These are phyloP conservation scores for Pyxicephalus adspersus DNA, from an alignment of 2,113 vertebrate species.

Conservation along the genomic window DNA sequence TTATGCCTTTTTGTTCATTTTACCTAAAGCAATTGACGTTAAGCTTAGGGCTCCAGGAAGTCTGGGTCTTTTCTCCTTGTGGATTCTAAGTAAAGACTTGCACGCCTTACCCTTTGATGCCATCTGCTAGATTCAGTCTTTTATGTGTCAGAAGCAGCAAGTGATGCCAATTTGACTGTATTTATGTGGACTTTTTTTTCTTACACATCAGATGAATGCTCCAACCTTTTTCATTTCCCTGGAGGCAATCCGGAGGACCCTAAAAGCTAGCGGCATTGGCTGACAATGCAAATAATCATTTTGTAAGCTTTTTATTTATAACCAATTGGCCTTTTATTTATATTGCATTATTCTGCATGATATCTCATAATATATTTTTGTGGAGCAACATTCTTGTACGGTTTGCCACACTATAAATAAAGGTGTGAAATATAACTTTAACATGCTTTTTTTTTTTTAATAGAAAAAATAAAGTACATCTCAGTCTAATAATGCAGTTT, in stretches of 20 bases:
- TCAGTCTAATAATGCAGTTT: too few species aligned
- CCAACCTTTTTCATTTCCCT: background rate
- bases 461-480: background rate
- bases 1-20: conserved; percentile 30
- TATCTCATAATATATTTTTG: too few species aligned
- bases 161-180: conserved; percentile 34
- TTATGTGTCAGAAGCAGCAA: conserved; percentile 37
- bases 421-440: too few species aligned
- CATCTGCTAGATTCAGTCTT: conserved; percentile 45
- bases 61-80: conserved; percentile 44
- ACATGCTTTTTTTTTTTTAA: too few species aligned
- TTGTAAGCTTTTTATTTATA: background rate
- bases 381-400: too few species aligned
- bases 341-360: background rate
- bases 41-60: conserved; percentile 51
- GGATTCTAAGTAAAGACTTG: conserved; percentile 33
- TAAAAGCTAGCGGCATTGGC: background rate
- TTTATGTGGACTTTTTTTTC: conserved; percentile 14
- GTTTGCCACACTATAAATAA: too few species aligned
- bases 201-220: background rate
- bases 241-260: background rate
- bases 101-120: conserved; percentile 43
- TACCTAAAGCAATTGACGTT: conserved; percentile 40
- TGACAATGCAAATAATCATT: background rate
- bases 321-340: background rate